Conservation (phyloP, 2,113 vertebrate genomes). For the Drymodes brunneopygia region DNA sequence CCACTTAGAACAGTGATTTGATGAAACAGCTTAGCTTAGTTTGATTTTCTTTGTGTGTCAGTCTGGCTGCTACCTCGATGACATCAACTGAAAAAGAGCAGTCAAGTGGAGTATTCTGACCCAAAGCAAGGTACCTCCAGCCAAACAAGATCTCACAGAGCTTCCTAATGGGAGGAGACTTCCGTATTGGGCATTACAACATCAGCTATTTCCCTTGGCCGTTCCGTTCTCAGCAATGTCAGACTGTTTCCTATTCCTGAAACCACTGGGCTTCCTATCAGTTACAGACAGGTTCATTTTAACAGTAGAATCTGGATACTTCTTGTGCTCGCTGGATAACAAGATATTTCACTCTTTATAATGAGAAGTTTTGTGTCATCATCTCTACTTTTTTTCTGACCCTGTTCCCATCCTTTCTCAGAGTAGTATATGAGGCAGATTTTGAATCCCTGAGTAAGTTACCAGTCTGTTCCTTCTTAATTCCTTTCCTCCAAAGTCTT, state of each 20-base stretch:
- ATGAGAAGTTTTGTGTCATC: background rate
- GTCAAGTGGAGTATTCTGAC: background rate
- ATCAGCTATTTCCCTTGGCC: background rate
- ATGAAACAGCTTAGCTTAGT: background rate
- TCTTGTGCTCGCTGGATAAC: background rate
- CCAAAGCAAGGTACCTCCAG: background rate
- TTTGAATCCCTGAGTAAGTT: background rate
- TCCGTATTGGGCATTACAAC: background rate
- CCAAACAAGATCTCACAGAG: background rate
- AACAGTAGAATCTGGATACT: background rate
- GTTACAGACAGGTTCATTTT: background rate
- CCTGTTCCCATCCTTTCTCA: background rate
- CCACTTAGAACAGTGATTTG: background rate
- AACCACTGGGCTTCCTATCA: background rate
- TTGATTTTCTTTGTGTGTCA: background rate
- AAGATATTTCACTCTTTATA: background rate
- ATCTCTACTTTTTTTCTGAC: background rate
- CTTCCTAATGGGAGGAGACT: background rate
- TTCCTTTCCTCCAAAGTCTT: background rate
- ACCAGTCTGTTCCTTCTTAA: background rate
- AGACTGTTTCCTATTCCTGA: background rate
- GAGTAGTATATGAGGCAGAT: background rate
- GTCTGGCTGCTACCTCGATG: background rate
- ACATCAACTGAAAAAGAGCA: background rate
- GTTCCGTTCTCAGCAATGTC: background rate